Evolutionary conservation across 2,113 vertebrate species (phyloP), one percentile per base, ranked within the genome.

Genomic region (Mustela nigripes): DNA sequence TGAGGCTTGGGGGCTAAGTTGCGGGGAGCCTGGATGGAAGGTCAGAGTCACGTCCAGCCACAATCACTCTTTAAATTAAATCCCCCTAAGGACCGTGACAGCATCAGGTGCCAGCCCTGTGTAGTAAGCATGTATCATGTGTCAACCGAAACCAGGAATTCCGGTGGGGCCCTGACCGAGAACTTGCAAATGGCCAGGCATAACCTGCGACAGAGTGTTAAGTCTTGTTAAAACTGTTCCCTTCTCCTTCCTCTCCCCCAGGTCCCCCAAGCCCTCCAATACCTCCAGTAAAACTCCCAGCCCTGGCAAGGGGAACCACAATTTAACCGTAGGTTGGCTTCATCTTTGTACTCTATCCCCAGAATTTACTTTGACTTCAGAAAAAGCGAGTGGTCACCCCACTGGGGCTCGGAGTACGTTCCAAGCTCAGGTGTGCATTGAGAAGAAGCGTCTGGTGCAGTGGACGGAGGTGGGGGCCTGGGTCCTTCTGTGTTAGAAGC

Each of bases 81-180:
- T 42, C 10, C 22, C 28, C 71, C 26, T 16, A 1, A 16, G 14
- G 42, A 11, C 45, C 24, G 19, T 7, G 6, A 14, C 4, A 26
- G 62, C 53, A 31, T 39, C 21, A 2, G 0, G 11, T 10, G 5
- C 81, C 18, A 7, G 11, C 36, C 45, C 65, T 9, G 74, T 7
- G 14, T 3, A 4, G 42, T 10, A 18, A 62, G 26, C 3, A 16
- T 0, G 7, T 31, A 26, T 12, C 0, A 60, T 6, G 4, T 5
- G 4, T 18, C 16, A 3, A 1, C 1, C 4, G 48, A 22, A 9
- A 42, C 0, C 88, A 21, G 53, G 1, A 11, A 87, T 9, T n/a
- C 0, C 62, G 0, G 4, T 0, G 45, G 65, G 65, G 33, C 63
- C 33, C 18, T 12, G 14, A 58, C 11, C 2, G 56, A 60, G 67